Evolutionary conservation across 2,113 vertebrate species (phyloP), one percentile per base, ranked within the genome.

Genomic region (Ctenodactylus gundi): DNA sequence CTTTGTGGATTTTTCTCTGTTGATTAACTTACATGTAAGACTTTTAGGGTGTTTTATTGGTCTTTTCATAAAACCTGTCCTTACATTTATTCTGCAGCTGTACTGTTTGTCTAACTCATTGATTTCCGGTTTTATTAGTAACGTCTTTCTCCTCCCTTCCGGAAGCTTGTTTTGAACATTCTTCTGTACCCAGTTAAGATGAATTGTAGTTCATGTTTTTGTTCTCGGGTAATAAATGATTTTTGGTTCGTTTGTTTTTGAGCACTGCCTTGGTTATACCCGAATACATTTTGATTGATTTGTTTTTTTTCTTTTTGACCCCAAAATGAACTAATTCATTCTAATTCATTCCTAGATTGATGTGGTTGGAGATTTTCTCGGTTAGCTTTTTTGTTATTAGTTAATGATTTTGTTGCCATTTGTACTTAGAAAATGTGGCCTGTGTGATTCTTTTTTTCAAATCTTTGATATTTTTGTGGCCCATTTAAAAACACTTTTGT

Each of bases 271-370:
- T 81, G 17, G n/a, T 23, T n/a, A 27, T 89, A 51, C 62, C 49
- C 44, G 75, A 58, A 51, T 75, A 68, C 68, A 46, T 93, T 90
- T 53, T 68, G 51, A 94, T 88, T 64, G 78, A 65, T 91, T 86
- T 82, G 68, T 23, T 81, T 49, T 86, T 93, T 96, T 95, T 23
- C 76, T 49, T 86, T 93, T 96, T 95, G 86, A 90, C 67, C 77
- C 41, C n/a, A 87, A 88, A 77, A 55, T 36, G 36, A 92, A 67
- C 58, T 77, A 90, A 89, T 76, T 90, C 11, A 60, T 77, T 95
- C 58, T 77, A 90, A 89, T 76, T 90, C 11, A 60, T 77, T 95
- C 36, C 64, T 41, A 53, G 39, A 21, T 84, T 82, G 72, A 44
- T 57, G 31, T 76, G 41, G 8, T 91, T 85, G 41, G 23, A 51